Evolutionary conservation across 92 coral and sea anemone species (phyloP).

Genomic region (Muricea muricata): DNA sequence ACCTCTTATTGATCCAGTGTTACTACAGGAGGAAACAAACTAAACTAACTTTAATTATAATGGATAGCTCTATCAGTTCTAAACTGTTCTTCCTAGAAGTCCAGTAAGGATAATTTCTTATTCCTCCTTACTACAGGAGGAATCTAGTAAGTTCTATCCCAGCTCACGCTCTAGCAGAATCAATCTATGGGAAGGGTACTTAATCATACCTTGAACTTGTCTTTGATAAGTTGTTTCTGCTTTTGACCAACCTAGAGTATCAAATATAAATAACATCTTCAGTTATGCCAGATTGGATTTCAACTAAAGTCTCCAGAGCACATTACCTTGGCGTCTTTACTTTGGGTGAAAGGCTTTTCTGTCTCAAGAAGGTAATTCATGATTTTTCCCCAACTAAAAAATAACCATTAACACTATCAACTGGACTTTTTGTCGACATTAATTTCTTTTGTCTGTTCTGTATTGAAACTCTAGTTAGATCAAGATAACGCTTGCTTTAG

Average conservation of each 20-base stretch:
- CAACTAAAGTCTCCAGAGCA: not conserved
- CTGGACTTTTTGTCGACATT: not conserved
- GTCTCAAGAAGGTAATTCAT: conserved; percentile 83
- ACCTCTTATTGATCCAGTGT: not conserved
- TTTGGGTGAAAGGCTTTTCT: conserved; percentile 86
- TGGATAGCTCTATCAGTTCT: not conserved
- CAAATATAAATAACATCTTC: not conserved
- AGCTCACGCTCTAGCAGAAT: too few relatives aligned
- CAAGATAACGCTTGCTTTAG: too few relatives aligned
- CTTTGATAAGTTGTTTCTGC: conserved; percentile 91
- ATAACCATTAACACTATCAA: not conserved
- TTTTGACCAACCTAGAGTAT: conserved; percentile 85
- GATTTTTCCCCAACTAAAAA: conserved; percentile 85
- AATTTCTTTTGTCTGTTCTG: too few relatives aligned
- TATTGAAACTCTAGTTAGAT: too few relatives aligned
- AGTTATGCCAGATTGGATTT: conserved; percentile 19
- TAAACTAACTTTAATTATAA: not conserved
- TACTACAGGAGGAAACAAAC: not conserved
- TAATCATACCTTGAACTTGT: conserved; percentile 90
- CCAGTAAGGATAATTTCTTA: too few relatives aligned
- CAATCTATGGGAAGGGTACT: too few relatives aligned
- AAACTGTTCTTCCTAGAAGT: too few relatives aligned
- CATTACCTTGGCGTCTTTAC: conserved; percentile 46
- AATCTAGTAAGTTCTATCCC: too few relatives aligned
- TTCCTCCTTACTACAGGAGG: too few relatives aligned